These are phyloP conservation scores for chimpanzee (Pan troglodytes) DNA, from an alignment of 2,113 vertebrate species.

Conservation along the genomic window DNA sequence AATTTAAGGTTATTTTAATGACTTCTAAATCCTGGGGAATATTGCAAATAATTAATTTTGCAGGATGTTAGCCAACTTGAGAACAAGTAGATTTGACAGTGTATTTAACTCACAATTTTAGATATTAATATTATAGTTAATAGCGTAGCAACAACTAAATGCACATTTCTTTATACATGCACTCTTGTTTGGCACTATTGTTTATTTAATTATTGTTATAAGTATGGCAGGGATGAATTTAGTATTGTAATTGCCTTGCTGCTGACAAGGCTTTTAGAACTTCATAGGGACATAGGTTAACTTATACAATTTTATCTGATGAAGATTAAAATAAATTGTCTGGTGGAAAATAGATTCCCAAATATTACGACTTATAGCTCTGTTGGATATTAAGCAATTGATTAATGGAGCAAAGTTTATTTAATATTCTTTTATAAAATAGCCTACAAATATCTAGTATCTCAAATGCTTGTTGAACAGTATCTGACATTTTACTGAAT, in stretches of 20 bases:
- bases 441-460: background rate
- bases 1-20: background rate
- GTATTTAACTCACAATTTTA: background rate
- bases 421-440: background rate
- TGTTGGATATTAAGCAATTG: background rate
- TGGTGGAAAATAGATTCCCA: background rate
- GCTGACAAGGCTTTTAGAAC: background rate
- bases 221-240: background rate
- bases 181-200: background rate
- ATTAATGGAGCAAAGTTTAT: background rate
- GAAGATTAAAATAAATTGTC: background rate
- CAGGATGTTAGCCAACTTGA: background rate
- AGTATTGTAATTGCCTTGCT: background rate
- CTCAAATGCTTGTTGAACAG: background rate
- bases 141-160: background rate
- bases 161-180: background rate
- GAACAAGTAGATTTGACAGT: background rate
- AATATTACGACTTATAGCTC: background rate
- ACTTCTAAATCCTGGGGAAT: background rate
- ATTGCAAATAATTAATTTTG: background rate
- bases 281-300: background rate
- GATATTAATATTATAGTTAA: background rate
- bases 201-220: background rate
- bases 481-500: background rate
- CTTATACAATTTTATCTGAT: background rate